Base-by-base conservation (phyloP, 2,113 vertebrate species). In the Cheirogaleus medius region DNA sequence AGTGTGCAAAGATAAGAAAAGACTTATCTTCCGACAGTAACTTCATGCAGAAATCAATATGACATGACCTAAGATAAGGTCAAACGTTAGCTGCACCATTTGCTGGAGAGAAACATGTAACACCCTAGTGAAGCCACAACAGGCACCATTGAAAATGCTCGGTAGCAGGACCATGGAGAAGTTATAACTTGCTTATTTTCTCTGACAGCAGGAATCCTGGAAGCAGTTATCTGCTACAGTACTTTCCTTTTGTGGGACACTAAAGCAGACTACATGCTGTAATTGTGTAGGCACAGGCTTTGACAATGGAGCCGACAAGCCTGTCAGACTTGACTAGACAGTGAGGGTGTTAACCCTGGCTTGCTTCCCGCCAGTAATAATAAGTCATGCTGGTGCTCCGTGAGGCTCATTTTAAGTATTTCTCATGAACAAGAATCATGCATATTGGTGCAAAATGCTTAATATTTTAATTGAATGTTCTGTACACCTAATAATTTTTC, bases 151-250 rank as follows among this genome's bases (percentile, higher is more conserved):
- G 84, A 92, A 89, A 94, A 69, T 68, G 15, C 86, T 86, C 5
- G 2, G 1, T 25, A 49, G 84, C 39, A 34, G 23, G 3, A 68
- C 52, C 37, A 2, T 37, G 14, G 69, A 63, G 86, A 93, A 95
- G 89, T 82, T 92, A 47, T 71, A 94, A 74, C 80, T 96, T 92
- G 84, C 88, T 96, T 96, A 96, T 96, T 97, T 97, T 95, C 96
- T 92, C 89, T 91, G 80, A 95, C 90, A 97, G 90, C 97, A 85
- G 92, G 96, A 37, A 97, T 90, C 74, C 84, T 85, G 63, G 69
- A 94, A 95, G 89, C 92, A 90, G 93, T 97, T 97, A 96, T 90
- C 96, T 85, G 87, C 47, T 97, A 92, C 17, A 95, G 34, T 82
- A 54, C 92, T 92, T 83, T 63, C 54, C 95, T 93, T 97, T 92